A percentile compares a stretch with the other conserved stretches of the same genome.
Conservation (phyloP, 2,797 vertebrate species). For the Tenualosa ilisha region DNA sequence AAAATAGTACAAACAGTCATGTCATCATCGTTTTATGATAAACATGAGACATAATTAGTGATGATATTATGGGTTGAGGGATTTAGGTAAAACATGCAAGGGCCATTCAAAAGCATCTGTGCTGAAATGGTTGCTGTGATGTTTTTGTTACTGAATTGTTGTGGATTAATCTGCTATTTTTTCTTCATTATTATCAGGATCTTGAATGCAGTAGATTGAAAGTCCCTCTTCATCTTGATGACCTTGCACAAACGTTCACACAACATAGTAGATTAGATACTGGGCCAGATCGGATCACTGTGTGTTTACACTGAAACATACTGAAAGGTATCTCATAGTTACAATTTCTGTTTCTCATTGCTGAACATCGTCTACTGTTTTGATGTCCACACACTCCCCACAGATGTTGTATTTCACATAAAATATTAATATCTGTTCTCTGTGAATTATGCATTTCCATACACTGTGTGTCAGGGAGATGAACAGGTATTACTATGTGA, state of each 20-base stretch:
- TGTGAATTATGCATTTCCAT: background rate
- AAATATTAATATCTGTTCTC: conserved; percentile 3
- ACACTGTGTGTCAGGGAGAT: background rate
- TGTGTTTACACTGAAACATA: background rate
- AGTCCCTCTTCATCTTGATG: background rate
- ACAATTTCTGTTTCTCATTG: background rate
- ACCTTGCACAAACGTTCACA: background rate
- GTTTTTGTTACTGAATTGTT: background rate
- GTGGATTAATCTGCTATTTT: background rate
- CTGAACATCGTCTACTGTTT: background rate
- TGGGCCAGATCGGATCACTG: background rate
- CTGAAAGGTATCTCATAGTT: background rate
- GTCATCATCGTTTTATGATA: background rate
- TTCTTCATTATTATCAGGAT: background rate
- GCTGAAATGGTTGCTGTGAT: background rate
- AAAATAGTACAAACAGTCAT: background rate
- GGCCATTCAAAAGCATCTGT: background rate
- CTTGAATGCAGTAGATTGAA: background rate
- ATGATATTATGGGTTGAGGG: background rate
- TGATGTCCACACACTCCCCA: background rate
- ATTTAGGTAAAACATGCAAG: background rate
- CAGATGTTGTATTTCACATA: background rate
- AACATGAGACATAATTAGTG: background rate
- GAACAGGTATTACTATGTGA: conserved; percentile 3
- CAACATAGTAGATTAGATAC: background rate